phyloP scores from a whole-genome alignment of 1,140 invertebrate genomes.

The Plectrocnemia conspersa region DNA sequence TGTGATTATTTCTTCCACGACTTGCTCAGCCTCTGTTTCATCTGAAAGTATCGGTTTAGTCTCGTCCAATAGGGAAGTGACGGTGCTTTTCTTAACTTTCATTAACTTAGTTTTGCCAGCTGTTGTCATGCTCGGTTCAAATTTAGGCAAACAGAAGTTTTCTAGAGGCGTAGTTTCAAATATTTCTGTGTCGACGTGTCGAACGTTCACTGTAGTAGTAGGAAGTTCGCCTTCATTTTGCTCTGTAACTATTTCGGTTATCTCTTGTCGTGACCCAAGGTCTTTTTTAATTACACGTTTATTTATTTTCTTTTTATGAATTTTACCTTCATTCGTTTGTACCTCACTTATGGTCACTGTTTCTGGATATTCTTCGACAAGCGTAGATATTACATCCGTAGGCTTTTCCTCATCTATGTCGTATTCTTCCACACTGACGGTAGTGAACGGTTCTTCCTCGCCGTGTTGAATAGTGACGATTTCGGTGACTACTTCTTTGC shows the following conservation, averaged over 20 bases:
- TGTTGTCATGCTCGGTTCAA: neutral
- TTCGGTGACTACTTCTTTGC: conserved; percentile 39
- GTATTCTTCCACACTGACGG: conserved; percentile 20
- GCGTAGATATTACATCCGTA: neutral
- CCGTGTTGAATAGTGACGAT: conserved; percentile 40
- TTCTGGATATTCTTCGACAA: conserved; percentile 26
- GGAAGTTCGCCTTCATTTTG: conserved; percentile 34
- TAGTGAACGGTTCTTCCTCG: conserved; percentile 30
- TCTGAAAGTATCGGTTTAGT: conserved; percentile 14
- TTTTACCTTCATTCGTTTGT: conserved; percentile 31
- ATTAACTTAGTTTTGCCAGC: neutral
- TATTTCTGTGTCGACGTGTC: conserved; percentile 23
- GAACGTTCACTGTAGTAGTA: conserved; percentile 31
- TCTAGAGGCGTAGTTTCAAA: conserved; percentile 10
- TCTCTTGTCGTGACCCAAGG: conserved; percentile 24
- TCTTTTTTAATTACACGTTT: conserved; percentile 27
- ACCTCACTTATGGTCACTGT: conserved; percentile 16
- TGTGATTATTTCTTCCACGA: neutral
- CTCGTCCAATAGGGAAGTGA: conserved; percentile 14
- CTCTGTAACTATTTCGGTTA: conserved; percentile 36
- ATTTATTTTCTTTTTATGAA: conserved; percentile 31
- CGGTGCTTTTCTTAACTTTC: conserved; percentile 14
- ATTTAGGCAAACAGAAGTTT: conserved; percentile 7
- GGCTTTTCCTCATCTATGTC: conserved; percentile 10
- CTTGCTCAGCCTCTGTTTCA: conserved; percentile 3